Conservation (phyloP, 2,888 invertebrate species). For the Mesorhabditis spiculigera region DNA sequence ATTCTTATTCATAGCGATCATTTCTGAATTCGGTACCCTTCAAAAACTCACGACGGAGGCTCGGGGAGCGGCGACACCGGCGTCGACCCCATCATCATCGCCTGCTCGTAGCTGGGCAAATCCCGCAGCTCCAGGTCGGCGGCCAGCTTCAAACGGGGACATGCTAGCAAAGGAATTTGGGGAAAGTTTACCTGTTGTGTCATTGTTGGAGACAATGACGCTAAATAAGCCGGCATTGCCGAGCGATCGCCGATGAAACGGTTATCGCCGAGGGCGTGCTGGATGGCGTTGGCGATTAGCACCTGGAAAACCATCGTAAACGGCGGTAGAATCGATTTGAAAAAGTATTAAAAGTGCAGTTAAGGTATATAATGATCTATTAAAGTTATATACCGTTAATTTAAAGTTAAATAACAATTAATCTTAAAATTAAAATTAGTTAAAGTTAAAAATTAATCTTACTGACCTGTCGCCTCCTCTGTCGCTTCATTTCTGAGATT, state of each 20-base stretch:
- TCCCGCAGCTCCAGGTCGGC: background rate
- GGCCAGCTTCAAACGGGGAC: background rate
- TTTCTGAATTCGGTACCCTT: no score
- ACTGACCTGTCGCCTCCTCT: conserved; percentile 39
- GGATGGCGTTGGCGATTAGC: conserved; percentile 1
- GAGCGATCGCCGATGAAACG: background rate
- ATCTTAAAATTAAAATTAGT: no score
- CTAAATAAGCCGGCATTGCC: background rate
- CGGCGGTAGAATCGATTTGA: no score
- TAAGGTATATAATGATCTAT: no score
- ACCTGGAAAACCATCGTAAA: background rate
- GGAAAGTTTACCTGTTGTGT: background rate
- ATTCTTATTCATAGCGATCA: no score
- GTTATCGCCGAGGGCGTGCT: background rate
- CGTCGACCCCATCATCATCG: background rate
- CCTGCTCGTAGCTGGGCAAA: background rate
- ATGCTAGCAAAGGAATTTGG: background rate
- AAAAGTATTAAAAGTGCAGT: no score
- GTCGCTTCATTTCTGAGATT: conserved; percentile 38
- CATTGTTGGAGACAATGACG: conserved; percentile 1
- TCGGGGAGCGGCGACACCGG: background rate
- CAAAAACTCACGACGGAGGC: conserved; percentile 4
- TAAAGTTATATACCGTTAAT: no score
- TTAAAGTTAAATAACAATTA: no score
- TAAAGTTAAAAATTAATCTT: background rate